These are phyloP conservation scores for Riparia riparia DNA, from an alignment of 2,113 vertebrate species.

Conservation along the genomic window DNA sequence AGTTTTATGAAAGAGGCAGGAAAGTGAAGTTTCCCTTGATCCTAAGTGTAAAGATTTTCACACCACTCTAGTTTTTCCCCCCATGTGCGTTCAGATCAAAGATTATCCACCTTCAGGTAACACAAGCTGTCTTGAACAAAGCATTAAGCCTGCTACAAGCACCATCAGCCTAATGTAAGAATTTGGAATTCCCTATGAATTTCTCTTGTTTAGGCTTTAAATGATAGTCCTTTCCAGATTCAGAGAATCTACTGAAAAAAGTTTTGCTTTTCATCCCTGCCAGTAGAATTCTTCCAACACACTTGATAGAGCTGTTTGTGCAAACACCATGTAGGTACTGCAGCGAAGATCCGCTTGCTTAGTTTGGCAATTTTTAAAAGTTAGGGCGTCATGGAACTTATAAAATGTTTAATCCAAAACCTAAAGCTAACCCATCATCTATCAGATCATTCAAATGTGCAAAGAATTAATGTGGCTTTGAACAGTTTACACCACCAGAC, in stretches of 20 bases:
- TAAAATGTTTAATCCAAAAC: background rate
- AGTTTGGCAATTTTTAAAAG: background rate
- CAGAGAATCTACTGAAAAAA: background rate
- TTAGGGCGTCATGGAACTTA: background rate
- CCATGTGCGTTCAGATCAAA: background rate
- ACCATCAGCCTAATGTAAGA: background rate
- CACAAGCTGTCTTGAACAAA: background rate
- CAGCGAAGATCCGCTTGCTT: background rate
- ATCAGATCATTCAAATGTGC: background rate
- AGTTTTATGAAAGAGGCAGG: background rate
- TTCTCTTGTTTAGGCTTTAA: background rate
- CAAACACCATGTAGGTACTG: background rate
- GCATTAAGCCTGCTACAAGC: background rate
- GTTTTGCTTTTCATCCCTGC: background rate
- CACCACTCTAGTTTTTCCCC: background rate
- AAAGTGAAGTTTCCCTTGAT: background rate
- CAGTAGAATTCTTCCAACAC: background rate
- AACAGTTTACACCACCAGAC: background rate
- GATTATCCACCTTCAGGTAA: background rate
- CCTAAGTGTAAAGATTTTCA: background rate
- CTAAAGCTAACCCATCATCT: background rate
- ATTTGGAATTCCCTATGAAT: background rate
- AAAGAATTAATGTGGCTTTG: background rate
- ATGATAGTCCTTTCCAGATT: background rate
- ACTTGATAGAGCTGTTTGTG: background rate